Conservation (phyloP, 1,140 invertebrate genomes). For the Drosophila miranda region DNA sequence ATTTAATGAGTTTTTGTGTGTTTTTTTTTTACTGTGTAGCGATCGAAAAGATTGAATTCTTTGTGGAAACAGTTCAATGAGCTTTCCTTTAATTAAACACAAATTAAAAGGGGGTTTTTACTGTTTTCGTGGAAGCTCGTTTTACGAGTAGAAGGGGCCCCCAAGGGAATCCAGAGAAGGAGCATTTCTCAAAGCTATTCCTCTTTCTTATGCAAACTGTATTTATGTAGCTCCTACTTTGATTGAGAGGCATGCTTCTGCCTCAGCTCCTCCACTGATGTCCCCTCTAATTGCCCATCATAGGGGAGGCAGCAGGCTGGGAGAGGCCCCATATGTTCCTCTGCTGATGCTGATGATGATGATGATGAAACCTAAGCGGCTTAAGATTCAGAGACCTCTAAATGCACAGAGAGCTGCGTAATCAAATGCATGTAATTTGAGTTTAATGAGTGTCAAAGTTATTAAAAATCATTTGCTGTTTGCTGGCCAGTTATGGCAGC, state of each 20-base stretch:
- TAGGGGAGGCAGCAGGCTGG: too few relatives aligned
- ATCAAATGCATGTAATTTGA: constrained; percentile 80
- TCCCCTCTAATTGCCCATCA: too few relatives aligned
- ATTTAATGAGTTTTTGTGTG: constrained; percentile 53
- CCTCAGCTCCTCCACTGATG: background rate
- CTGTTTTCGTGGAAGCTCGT: constrained; percentile 3
- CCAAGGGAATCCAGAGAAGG: too few relatives aligned
- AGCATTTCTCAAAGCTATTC: too few relatives aligned
- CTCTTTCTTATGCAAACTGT: too few relatives aligned
- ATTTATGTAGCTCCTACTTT: too few relatives aligned
- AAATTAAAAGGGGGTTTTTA: constrained; percentile 54
- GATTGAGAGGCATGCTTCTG: too few relatives aligned
- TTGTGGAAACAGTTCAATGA: constrained; percentile 65
- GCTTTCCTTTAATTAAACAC: constrained; percentile 61
- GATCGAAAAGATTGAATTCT: constrained; percentile 58
- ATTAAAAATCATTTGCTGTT: constrained; percentile 77
- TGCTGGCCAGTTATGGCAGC: constrained; percentile 45
- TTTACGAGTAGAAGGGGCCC: too few relatives aligned
- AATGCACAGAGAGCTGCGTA: constrained; percentile 73
- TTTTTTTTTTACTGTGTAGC: constrained; percentile 15
- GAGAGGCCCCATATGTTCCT: constrained; percentile 6
- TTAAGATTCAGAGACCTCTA: constrained; percentile 50
- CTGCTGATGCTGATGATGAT: constrained; percentile 12
- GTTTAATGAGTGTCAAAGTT: constrained; percentile 81
- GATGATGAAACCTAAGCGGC: constrained; percentile 69